A percentile compares a stretch with the other conserved stretches of the same genome.
Evolutionary conservation across 2,888 invertebrate genomes (phyloP).

Genomic region (Pheosia gnoma): DNA sequence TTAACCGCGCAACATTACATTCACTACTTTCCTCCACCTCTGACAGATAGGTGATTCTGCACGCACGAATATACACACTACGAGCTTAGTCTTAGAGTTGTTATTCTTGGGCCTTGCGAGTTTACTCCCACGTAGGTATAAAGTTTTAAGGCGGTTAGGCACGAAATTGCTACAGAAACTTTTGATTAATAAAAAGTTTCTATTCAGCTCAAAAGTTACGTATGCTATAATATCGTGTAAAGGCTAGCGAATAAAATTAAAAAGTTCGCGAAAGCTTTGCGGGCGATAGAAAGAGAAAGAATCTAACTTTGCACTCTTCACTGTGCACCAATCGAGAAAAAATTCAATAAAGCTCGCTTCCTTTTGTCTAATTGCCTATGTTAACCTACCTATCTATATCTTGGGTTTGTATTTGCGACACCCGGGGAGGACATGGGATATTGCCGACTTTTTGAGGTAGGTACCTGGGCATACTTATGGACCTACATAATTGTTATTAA

Average conservation of each 20-base stretch:
- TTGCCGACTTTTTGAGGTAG: constrained; percentile 34
- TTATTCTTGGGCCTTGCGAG: constrained; percentile 28
- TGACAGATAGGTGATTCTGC: constrained; percentile 55
- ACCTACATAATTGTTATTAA: too few species aligned
- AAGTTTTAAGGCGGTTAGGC: constrained; percentile 61
- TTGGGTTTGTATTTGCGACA: constrained; percentile 61
- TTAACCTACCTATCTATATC: constrained; percentile 69
- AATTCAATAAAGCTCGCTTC: constrained; percentile 81
- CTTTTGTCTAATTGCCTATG: constrained; percentile 80
- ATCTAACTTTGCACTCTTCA: constrained; percentile 72
- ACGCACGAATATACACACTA: constrained; percentile 54
- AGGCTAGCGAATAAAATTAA: constrained; percentile 60
- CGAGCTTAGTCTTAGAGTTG: constrained; percentile 42
- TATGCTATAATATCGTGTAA: background rate
- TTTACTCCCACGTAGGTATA: constrained; percentile 32
- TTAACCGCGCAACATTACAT: constrained; percentile 71
- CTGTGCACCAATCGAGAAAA: constrained; percentile 80
- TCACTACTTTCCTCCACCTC: constrained; percentile 55
- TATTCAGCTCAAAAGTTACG: constrained; percentile 25
- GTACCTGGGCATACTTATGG: background rate
- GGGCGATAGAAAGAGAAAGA: constrained; percentile 69
- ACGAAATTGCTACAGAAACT: constrained; percentile 34
- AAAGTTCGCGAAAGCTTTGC: constrained; percentile 58
- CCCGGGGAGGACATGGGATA: constrained; percentile 50
- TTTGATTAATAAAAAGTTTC: constrained; percentile 39